Evolutionary conservation across 2,888 invertebrate genomes (phyloP).

Genomic region (Zonitis immaculata): DNA sequence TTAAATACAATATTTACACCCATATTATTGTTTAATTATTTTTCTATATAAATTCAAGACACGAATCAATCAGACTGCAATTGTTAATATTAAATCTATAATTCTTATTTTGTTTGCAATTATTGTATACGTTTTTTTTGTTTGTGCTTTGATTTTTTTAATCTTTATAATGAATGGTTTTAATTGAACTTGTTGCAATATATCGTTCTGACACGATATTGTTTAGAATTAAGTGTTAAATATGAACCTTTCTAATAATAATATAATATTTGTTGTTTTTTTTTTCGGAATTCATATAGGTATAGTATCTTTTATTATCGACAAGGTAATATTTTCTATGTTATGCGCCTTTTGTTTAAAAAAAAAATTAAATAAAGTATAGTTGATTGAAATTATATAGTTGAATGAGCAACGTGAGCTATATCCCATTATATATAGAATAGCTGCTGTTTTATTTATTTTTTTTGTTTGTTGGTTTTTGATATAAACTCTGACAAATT

Average conservation of each 20-base stretch:
- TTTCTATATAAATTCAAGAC: slow-evolving; percentile 4
- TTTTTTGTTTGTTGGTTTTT: too few species aligned
- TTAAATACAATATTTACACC: neutral
- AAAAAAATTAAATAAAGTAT: neutral
- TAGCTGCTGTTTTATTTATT: neutral
- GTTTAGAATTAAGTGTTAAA: neutral
- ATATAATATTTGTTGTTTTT: too few species aligned
- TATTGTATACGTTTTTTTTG: too few species aligned
- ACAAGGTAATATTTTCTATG: neutral
- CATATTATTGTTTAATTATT: slow-evolving; percentile 11
- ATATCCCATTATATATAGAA: neutral
- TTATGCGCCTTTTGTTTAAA: neutral
- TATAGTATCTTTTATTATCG: neutral
- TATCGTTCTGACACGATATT: neutral
- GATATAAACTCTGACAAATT: too few species aligned
- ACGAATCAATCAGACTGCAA: slow-evolving; percentile 18
- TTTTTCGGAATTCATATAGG: neutral
- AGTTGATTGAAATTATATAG: neutral
- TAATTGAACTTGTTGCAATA: slow-evolving; percentile 14
- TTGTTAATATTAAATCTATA: neutral
- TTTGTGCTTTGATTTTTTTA: too few species aligned
- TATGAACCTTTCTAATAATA: neutral
- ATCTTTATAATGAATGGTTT: slow-evolving; percentile 5
- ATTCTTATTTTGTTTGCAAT: too few species aligned
- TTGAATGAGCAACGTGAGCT: neutral